Evolutionary conservation across 1,140 invertebrate genomes (phyloP), one percentile per base, ranked within the genome.

Genomic region (Portunus trituberculatus): DNA sequence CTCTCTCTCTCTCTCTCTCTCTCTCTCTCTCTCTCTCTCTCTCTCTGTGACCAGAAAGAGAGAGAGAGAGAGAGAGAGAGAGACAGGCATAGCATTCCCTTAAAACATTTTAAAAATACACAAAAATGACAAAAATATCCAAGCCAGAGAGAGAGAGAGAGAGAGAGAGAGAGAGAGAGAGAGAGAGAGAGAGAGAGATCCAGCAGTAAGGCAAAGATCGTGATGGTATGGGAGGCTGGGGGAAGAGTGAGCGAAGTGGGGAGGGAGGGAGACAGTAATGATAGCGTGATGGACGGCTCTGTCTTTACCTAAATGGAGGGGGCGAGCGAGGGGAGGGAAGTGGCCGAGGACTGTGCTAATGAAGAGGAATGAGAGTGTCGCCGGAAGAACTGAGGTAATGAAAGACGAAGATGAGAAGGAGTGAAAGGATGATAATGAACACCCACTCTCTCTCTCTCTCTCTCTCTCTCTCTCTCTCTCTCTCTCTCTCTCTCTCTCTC

Each of bases 141-240:
- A n/a, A n/a, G n/a, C n/a, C n/a, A 76, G 67, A 76, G 67, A 76
- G 67, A 76, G 67, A 76, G 67, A 76, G 67, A 76, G 67, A 76
- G 67, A 76, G 52, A 76, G 67, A 76, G 67, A 76, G 67, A 76
- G 67, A 76, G 67, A 76, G 67, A 76, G 67, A 76, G 67, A 76
- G 67, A 76, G 67, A 76, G 67, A 76, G 67, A 76, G 67, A 76
- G 67, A 76, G 20, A n/a, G n/a, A n/a, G 67, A n/a, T 8, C n/a
- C 4, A 59, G 52, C 12, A 59, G 20, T 12, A 16, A 59, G 52
- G 52, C 12, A 59, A 59, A 16, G 10, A 59, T 16, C 67, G 20
- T 76, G 67, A 76, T n/a, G 67, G 67, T 76, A 76, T 76, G 67
- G 67, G 67, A n/a, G 20, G n/a, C 10, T 1, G 0, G 67, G 6